Evolutionary conservation across 2,113 vertebrate genomes (phyloP), one percentile per base, ranked within the genome.

Genomic region (Nothocercus julius): DNA sequence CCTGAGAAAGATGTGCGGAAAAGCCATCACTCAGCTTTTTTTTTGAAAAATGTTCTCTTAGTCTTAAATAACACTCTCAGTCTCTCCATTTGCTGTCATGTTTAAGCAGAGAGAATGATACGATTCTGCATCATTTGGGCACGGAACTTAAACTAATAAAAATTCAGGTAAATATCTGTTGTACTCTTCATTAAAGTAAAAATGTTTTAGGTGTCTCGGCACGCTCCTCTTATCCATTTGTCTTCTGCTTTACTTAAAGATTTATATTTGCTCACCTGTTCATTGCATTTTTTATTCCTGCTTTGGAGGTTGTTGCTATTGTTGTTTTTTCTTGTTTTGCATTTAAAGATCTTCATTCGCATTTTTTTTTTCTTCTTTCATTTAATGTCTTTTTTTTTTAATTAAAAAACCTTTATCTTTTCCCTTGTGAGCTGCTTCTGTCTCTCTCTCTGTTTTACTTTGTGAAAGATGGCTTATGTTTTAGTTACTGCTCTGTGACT

Each of bases 311-410:
- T 82, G 12, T 7, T 66, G 6, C 12, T 72, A 34, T 28, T 77
- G 51, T 27, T 93, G 17, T 94, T 92, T 27, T 12, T 40, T 22
- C 30, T 21, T 51, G 28, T 6, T 92, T 92, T 90, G 88, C 1
- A 72, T 64, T 70, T 78, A 22, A 70, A 75, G 21, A 5, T 49
- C 9, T 85, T 81, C 32, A n/a, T 62, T 84, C 80, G 28, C 4
- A 0, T 49, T 22, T 24, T 0, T 63, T 36, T 54, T 63, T 8
- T 30, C 70, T 84, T 58, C 22, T 85, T 87, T 89, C 14, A 53
- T 73, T 91, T 87, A 89, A 49, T 59, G 58, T 62, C 70, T 91
- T 14, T 79, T 30, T 82, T 83, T 67, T 95, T 90, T 88, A 51
- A 86, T 93, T 78, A 83, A 72, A 91, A 86, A 32, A 81, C 21